Conservation (phyloP, 2,797 vertebrate species). For the Huso huso region DNA sequence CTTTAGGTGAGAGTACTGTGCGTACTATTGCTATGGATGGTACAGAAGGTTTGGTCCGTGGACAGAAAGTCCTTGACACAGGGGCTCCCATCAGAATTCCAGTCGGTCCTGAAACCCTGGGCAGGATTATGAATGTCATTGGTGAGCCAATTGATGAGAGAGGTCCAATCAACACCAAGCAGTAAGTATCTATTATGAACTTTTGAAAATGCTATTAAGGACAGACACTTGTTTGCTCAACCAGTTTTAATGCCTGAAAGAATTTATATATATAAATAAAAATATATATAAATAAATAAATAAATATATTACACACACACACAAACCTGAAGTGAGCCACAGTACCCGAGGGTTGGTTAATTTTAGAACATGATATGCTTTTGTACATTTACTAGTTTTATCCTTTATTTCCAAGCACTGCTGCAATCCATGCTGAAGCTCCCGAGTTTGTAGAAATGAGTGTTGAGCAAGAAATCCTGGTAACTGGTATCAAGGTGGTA, state of each 20-base stretch:
- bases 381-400: not conserved
- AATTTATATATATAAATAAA: not conserved
- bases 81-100: slow-evolving; percentile 93
- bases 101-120: slow-evolving; percentile 90
- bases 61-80: slow-evolving; percentile 86
- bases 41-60: slow-evolving; percentile 89
- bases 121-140: slow-evolving; percentile 97
- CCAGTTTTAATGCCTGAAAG: not conserved
- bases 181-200: slow-evolving; percentile 55
- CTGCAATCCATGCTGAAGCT: slow-evolving; percentile 91
- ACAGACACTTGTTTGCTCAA: not conserved
- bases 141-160: slow-evolving; percentile 94
- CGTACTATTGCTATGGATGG: slow-evolving; percentile 97
- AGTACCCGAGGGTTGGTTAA: not conserved
- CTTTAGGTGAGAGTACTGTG: slow-evolving; percentile 84
- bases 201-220: not conserved
- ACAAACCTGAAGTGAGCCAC: no score
- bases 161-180: slow-evolving; percentile 88
- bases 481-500: slow-evolving; percentile 94
- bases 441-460: slow-evolving; percentile 96
- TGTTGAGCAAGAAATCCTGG: slow-evolving; percentile 97
- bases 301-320: no score
- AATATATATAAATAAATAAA: no score
- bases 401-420: slow-evolving; percentile 54
- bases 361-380: not conserved